phyloP scores from a whole-genome alignment of 2,797 vertebrate species.

The Spatula versicolor region DNA sequence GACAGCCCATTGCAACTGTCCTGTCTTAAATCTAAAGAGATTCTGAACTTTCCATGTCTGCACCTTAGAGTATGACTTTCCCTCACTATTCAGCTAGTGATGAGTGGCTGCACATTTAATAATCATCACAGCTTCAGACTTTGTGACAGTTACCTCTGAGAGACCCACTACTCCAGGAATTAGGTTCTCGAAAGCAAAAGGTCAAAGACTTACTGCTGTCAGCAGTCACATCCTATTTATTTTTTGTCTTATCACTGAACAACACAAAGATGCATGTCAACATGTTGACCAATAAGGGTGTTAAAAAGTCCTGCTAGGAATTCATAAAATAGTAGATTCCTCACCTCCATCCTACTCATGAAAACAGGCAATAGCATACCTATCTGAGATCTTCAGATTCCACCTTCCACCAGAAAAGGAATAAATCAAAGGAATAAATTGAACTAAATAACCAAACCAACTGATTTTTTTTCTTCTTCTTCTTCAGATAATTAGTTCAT shows the following conservation, averaged over 20 bases:
- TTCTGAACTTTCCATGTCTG: background rate
- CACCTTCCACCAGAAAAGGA: background rate
- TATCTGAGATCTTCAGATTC: background rate
- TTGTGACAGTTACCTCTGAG: background rate
- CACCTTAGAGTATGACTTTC: background rate
- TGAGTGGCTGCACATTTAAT: accelerated
- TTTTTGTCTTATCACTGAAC: background rate
- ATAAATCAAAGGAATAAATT: background rate
- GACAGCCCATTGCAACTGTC: background rate
- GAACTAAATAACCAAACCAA: background rate
- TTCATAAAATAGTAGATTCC: background rate
- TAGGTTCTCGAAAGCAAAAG: background rate
- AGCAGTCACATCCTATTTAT: background rate
- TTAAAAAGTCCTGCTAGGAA: background rate
- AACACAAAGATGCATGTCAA: background rate
- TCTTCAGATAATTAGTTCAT: background rate
- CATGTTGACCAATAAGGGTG: background rate
- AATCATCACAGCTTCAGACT: background rate
- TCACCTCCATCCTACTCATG: background rate
- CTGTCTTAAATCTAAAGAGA: background rate
- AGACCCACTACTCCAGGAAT: background rate
- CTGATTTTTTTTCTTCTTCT: background rate
- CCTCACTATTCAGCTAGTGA: background rate
- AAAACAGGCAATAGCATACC: background rate
- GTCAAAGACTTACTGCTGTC: background rate